Evolutionary conservation across 2,113 vertebrate species (phyloP).

Genomic region (Ranitomeya variabilis): DNA sequence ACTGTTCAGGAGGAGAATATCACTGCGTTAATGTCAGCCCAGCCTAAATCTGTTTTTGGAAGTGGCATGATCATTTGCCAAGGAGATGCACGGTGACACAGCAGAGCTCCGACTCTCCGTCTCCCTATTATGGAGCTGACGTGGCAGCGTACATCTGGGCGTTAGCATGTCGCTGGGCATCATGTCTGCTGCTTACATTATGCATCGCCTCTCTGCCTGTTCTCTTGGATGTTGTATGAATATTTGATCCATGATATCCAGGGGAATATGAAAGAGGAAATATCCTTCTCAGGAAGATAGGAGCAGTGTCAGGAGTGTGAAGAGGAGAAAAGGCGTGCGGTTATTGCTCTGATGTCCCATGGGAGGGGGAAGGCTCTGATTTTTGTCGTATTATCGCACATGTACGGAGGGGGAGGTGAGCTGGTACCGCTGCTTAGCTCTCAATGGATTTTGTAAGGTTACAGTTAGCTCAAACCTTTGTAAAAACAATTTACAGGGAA

Average conservation of each 20-base stretch:
- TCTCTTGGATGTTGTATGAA: slow-evolving; percentile 45
- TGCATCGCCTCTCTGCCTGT: slow-evolving; percentile 17
- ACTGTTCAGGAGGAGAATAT: too few relatives aligned
- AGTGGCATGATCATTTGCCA: neutral
- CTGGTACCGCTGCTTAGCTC: neutral
- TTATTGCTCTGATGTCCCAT: slow-evolving; percentile 51
- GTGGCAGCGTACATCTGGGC: slow-evolving; percentile 1
- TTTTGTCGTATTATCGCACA: slow-evolving; percentile 34
- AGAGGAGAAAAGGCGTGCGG: slow-evolving; percentile 45
- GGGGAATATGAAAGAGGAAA: slow-evolving; percentile 52
- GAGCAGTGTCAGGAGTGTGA: slow-evolving; percentile 53
- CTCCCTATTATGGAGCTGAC: neutral
- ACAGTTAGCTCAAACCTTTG: slow-evolving; percentile 16
- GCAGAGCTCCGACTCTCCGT: neutral
- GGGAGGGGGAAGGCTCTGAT: slow-evolving; percentile 36
- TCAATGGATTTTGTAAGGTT: slow-evolving; percentile 50
- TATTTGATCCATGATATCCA: slow-evolving; percentile 49
- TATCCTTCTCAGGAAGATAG: slow-evolving; percentile 41
- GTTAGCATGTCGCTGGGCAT: neutral
- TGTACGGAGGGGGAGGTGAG: slow-evolving; percentile 26
- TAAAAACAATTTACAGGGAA: slow-evolving; percentile 51
- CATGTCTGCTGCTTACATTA: slow-evolving; percentile 4
- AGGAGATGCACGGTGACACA: neutral
- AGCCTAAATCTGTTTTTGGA: too few relatives aligned
- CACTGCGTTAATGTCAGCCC: too few relatives aligned